These are phyloP conservation scores for Dyspetes luteomarginatus DNA, from an alignment of 2,888 invertebrate genomes.

Conservation along the genomic window DNA sequence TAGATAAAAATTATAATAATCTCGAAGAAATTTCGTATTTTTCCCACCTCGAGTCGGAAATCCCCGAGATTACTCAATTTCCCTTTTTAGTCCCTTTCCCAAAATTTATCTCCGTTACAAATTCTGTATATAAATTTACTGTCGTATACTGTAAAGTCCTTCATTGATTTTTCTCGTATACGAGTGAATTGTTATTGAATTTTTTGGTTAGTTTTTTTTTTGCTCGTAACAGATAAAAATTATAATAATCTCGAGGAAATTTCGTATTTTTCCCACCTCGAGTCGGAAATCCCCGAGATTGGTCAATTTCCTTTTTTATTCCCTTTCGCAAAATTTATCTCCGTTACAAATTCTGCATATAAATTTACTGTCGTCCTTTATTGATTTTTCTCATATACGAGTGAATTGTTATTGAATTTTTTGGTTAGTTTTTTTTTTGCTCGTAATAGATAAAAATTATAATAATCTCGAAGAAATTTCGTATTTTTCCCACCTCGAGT, in stretches of 20 bases:
- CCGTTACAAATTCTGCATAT: not conserved
- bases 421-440: no score
- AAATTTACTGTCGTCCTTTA: not conserved
- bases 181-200: not conserved
- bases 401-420: no score
- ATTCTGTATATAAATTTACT: not conserved
- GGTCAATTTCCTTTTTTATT: constrained; percentile 44
- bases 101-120: not conserved
- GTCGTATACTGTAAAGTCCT: no score
- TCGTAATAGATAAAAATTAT: no score
- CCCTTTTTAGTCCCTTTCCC: constrained; percentile 1
- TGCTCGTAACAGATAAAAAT: no score
- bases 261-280: no score
- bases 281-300: constrained; percentile 23
- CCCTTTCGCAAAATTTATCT: not conserved
- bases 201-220: not conserved
- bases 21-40: no score
- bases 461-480: no score
- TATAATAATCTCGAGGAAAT: no score
- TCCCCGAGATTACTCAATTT: constrained; percentile 45
- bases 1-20: no score
- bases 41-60: constrained; percentile 1
- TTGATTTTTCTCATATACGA: not conserved
- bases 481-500: no score
- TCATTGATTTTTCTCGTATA: not conserved